Percentiles rank a stretch among this genome's conserved stretches.
Evolutionary conservation across 1,140 invertebrate species (phyloP).

Genomic region (Bombus haemorrhoidalis): DNA sequence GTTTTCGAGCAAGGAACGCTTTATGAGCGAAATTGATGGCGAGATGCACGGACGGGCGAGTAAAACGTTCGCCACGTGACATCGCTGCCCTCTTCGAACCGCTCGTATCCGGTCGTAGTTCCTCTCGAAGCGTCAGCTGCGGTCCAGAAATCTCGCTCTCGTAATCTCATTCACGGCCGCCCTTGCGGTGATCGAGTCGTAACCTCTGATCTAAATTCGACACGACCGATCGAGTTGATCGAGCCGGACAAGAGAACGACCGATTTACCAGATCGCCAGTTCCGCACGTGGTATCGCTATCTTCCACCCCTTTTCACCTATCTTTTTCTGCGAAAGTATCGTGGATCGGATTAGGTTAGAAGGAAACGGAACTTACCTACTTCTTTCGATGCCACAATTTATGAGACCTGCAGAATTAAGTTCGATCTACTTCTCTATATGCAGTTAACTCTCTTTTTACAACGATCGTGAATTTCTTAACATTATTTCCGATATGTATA

Average conservation of each 20-base stretch:
- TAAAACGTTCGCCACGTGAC: slow-evolving; percentile 56
- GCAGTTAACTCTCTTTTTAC: not conserved
- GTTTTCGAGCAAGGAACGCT: slow-evolving; percentile 43
- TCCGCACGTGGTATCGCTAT: not conserved
- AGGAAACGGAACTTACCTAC: not conserved
- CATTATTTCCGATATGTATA: not conserved
- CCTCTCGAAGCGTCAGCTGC: slow-evolving; percentile 47
- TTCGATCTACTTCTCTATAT: not conserved
- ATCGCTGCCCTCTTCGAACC: not conserved
- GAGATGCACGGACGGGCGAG: slow-evolving; percentile 49
- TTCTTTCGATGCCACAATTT: not conserved
- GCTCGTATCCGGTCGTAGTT: slow-evolving; percentile 43
- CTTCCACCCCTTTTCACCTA: not conserved
- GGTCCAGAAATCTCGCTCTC: slow-evolving; percentile 28
- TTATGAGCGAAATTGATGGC: slow-evolving; percentile 60
- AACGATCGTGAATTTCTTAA: not conserved
- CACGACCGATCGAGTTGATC: not conserved
- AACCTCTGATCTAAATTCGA: slow-evolving; percentile 4
- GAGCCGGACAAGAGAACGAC: not conserved
- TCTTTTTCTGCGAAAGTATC: not conserved
- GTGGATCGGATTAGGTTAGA: not conserved
- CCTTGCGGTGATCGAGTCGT: not conserved
- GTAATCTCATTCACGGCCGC: slow-evolving; percentile 44
- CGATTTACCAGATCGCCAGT: not conserved
- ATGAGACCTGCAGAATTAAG: not conserved